These are phyloP conservation scores for Malaclemys terrapin DNA, from an alignment of 2,113 vertebrate genomes.

Conservation along the genomic window DNA sequence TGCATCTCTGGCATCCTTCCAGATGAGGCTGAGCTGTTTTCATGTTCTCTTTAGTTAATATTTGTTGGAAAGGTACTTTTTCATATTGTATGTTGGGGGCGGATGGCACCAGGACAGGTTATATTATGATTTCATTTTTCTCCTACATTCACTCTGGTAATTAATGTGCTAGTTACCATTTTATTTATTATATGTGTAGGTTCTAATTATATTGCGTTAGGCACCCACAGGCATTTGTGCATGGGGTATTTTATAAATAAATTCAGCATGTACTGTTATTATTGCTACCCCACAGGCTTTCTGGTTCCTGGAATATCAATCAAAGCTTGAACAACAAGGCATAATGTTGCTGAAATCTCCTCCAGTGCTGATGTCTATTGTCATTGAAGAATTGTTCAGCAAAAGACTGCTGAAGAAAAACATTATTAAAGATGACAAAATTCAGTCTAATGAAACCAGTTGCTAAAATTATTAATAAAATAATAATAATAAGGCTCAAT, in stretches of 20 bases:
- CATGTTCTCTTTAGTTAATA: not conserved
- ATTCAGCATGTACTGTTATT: slow-evolving; percentile 18
- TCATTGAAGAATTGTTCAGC: slow-evolving; percentile 25
- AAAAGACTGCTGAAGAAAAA: slow-evolving; percentile 59
- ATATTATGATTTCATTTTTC: not conserved
- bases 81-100: not conserved
- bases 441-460: slow-evolving; percentile 61
- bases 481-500: no score
- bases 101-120: not conserved
- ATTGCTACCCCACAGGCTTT: not conserved
- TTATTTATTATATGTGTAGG: slow-evolving; percentile 17
- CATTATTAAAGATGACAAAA: slow-evolving; percentile 37
- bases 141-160: not conserved
- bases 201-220: not conserved
- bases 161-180: not conserved
- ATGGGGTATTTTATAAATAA: slow-evolving; percentile 29
- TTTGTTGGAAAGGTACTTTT: not conserved
- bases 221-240: slow-evolving; percentile 24
- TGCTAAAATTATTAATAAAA: slow-evolving; percentile 29
- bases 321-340: slow-evolving; percentile 61
- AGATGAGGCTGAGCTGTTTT: not conserved
- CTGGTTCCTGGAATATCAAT: slow-evolving; percentile 33
- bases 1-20: not conserved
- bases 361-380: not conserved
- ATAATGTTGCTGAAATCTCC: slow-evolving; percentile 26